Evolutionary conservation across 2,113 vertebrate species (phyloP), one percentile per base, ranked within the genome.

Genomic region (Oplegnathus fasciatus): DNA sequence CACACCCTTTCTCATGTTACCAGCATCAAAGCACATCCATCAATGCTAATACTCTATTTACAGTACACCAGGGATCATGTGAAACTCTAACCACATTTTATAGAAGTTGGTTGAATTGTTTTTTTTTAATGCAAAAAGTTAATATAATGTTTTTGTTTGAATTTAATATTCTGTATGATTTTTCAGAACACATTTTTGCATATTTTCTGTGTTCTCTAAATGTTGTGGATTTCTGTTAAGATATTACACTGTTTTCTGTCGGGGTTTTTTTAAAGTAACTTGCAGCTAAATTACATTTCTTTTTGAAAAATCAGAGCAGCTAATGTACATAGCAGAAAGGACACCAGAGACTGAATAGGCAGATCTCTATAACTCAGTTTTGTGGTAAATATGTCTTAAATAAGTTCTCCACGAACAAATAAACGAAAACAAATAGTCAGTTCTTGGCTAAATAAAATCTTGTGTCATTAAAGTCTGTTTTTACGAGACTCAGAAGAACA

Each of bases 401-500:
- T 32, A 7, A 64, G 75, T 24, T 22, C 42, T 75, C 32, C 3
- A 66, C 24, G 14, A 86, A 71, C 52, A 42, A n/a, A 17, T 18
- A 20, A 60, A 62, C 26, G 7, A 66, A 72, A 58, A 78, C 2
- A 48, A 28, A 66, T 3, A 52, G 24, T 54, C 10, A 9, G n/a
- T 26, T 61, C 5, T 58, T 60, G 44, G 44, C 52, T 34, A 62
- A 52, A 78, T 68, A 24, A 22, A 75, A 48, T 17, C 22, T 34
- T 74, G 42, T 58, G 26, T 71, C 22, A 11, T 80, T 65, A 62
- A 62, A 65, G 70, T 64, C 17, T 32, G 3, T 40, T 61, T 75
- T 68, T 42, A 46, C 26, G n/a, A 65, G n/a, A 58, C 30, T 48
- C 70, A 14, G 76, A 9, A 26, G 32, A 48, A 57, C 28, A 40